These are phyloP conservation scores for Geopemphigus sp. DNA, from an alignment of 1,140 invertebrate species.

Conservation along the genomic window DNA sequence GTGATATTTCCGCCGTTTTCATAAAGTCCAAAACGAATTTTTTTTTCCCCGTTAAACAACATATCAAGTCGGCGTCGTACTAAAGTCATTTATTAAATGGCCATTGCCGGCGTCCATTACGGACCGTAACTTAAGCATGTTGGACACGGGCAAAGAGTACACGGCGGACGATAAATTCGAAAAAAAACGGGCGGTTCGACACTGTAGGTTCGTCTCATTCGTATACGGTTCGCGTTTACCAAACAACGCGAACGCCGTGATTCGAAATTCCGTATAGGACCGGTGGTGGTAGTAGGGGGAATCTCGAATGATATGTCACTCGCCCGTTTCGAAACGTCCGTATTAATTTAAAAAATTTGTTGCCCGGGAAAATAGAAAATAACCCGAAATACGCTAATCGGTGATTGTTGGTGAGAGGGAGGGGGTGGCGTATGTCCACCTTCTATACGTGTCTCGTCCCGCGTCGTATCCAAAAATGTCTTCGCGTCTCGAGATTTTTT, in stretches of 20 bases:
- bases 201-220: neutral
- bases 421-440: too few relatives aligned
- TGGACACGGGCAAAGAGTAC: neutral
- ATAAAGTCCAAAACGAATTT: too few relatives aligned
- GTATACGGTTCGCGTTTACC: neutral
- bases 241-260: neutral
- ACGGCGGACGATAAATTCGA: neutral
- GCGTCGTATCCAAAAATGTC: too few relatives aligned
- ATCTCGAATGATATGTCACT: neutral
- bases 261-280: neutral
- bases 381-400: too few relatives aligned
- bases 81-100: neutral
- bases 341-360: neutral
- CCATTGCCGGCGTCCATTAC: neutral
- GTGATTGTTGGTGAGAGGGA: too few relatives aligned
- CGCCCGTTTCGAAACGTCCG: neutral
- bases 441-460: too few relatives aligned
- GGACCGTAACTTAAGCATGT: neutral
- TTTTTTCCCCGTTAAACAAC: too few relatives aligned
- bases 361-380: neutral
- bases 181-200: neutral
- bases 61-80: too few relatives aligned
- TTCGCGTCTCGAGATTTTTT: neutral
- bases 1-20: too few relatives aligned
- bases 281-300: too few relatives aligned